Evolutionary conservation across 2,797 vertebrate species (phyloP).

Genomic region (Saguinus oedipus): DNA sequence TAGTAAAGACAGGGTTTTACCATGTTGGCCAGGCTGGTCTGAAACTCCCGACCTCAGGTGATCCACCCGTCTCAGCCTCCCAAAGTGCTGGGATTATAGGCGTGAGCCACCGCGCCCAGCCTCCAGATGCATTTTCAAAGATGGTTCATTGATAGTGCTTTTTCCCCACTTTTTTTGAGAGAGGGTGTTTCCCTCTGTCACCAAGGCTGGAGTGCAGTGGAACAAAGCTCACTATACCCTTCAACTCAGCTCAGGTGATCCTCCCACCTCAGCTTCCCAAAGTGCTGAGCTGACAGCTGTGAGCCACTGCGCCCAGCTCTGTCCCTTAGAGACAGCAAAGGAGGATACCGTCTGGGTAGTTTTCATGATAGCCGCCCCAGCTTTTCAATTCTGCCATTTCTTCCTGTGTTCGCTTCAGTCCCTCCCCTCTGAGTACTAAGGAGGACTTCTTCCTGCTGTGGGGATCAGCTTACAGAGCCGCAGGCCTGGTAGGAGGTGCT

Average conservation of each 20-base stretch:
- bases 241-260: neutral
- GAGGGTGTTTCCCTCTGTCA: neutral
- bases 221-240: neutral
- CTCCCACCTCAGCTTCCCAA: neutral
- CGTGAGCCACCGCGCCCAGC: neutral
- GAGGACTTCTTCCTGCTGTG: neutral
- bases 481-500: neutral
- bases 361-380: neutral
- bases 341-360: neutral
- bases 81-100: neutral
- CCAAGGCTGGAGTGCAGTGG: neutral
- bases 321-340: neutral
- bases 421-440: too few species aligned
- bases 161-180: neutral
- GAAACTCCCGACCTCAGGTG: neutral
- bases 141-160: accelerated
- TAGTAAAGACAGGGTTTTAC: neutral
- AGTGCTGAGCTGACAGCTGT: neutral
- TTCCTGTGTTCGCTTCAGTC: neutral
- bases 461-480: neutral
- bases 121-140: neutral
- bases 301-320: neutral
- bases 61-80: neutral
- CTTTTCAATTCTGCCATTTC: neutral
- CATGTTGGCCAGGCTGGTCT: neutral